phyloP scores from a whole-genome alignment of 2,888 invertebrate genomes.

The Carcina quercana region DNA sequence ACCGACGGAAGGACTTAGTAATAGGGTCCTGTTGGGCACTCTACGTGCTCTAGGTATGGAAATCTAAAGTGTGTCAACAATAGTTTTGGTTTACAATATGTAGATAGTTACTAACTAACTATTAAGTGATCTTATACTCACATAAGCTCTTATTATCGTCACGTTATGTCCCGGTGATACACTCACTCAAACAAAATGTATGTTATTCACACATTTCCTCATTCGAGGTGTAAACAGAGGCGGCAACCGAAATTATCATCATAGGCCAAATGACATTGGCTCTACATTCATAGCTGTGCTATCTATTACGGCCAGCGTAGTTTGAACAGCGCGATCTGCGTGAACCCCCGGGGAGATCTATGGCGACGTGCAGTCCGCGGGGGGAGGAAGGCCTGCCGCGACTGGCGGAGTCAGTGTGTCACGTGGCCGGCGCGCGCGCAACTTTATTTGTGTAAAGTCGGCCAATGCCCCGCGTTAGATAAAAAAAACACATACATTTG shows the following conservation, averaged over 20 bases:
- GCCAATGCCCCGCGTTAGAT: slow-evolving; percentile 73
- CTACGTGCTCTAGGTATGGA: too few relatives aligned
- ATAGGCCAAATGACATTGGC: slow-evolving; percentile 59
- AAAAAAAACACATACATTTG: slow-evolving; percentile 61
- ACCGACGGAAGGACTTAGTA: too few relatives aligned
- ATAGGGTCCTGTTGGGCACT: too few relatives aligned
- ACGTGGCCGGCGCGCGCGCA: slow-evolving; percentile 68
- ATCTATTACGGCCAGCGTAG: slow-evolving; percentile 31
- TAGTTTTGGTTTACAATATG: too few relatives aligned
- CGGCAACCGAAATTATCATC: slow-evolving; percentile 41
- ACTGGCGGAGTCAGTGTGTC: slow-evolving; percentile 54
- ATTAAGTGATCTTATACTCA: too few relatives aligned
- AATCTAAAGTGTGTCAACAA: too few relatives aligned
- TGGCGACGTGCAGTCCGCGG: slow-evolving; percentile 6
- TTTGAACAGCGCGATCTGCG: slow-evolving; percentile 17
- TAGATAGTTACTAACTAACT: too few relatives aligned
- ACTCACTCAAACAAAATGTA: too few relatives aligned
- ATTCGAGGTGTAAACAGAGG: slow-evolving; percentile 17
- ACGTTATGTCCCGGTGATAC: too few relatives aligned
- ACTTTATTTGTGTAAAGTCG: slow-evolving; percentile 59
- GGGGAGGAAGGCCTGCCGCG: slow-evolving; percentile 21
- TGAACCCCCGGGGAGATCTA: slow-evolving; percentile 6
- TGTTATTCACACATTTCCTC: slow-evolving; percentile 31
- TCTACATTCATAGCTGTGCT: slow-evolving; percentile 51
- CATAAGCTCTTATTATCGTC: too few relatives aligned